These are phyloP conservation scores for Trachymyrmex septentrionalis DNA, from an alignment of 1,140 invertebrate genomes.

Conservation along the genomic window DNA sequence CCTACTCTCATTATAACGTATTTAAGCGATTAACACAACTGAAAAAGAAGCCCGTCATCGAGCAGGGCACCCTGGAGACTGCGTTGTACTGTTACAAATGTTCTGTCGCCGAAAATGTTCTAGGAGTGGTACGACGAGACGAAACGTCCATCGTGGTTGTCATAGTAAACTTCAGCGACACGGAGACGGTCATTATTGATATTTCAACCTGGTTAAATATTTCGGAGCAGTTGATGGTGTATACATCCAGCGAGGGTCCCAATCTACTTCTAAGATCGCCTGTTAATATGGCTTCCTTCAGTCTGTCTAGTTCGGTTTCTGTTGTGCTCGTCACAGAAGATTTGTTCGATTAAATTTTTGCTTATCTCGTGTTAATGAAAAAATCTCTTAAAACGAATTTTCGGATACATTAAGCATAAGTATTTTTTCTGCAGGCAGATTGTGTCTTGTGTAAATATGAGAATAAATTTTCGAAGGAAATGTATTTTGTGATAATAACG, in stretches of 20 bases:
- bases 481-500: not conserved
- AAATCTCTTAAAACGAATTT: slow-evolving; percentile 3
- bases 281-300: slow-evolving; percentile 29
- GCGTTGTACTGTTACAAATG: slow-evolving; percentile 58
- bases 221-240: slow-evolving; percentile 67
- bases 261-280: not conserved
- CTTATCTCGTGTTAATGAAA: not conserved
- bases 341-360: slow-evolving; percentile 27
- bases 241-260: slow-evolving; percentile 63
- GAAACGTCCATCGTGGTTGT: slow-evolving; percentile 48
- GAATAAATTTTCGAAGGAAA: not conserved
- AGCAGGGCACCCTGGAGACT: slow-evolving; percentile 80
- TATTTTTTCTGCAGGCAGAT: not conserved
- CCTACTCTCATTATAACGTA: slow-evolving; percentile 86
- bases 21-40: slow-evolving; percentile 85
- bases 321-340: slow-evolving; percentile 61
- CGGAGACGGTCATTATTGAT: slow-evolving; percentile 56
- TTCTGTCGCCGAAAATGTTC: slow-evolving; percentile 78
- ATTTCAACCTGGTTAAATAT: slow-evolving; percentile 69
- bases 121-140: slow-evolving; percentile 75
- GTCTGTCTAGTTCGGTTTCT: slow-evolving; percentile 66
- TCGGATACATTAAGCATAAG: not conserved
- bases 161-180: slow-evolving; percentile 74
- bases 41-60: slow-evolving; percentile 82
- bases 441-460: not conserved